Base-by-base conservation (phyloP, 2,888 invertebrate genomes). In the Athrips mouffetella region DNA sequence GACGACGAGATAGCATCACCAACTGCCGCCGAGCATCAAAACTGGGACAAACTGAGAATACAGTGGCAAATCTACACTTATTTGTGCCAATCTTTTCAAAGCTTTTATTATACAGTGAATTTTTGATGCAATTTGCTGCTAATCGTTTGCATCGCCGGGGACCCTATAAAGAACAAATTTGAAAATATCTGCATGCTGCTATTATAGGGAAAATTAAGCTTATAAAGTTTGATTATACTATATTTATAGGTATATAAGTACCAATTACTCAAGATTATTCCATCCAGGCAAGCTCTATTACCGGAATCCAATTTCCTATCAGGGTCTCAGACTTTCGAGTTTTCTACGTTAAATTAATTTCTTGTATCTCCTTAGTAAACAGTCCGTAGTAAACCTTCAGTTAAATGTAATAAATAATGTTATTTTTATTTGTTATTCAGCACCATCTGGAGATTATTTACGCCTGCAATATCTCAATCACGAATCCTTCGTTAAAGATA, bases 401-500 rank as follows among this genome's bases (percentile, higher is more conserved):
- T n/a, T n/a, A n/a, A n/a, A n/a, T n/a, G n/a, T n/a, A n/a, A n/a
- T n/a, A n/a, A n/a, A n/a, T n/a, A n/a, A n/a, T n/a, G n/a, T n/a
- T n/a, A n/a, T n/a, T n/a, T n/a, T n/a, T n/a, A n/a, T n/a, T n/a
- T n/a, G n/a, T n/a, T n/a, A n/a, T n/a, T n/a, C n/a, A n/a, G n/a
- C n/a, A n/a, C n/a, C n/a, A n/a, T n/a, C n/a, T n/a, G n/a, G n/a
- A n/a, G n/a, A n/a, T n/a, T n/a, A n/a, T n/a, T n/a, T n/a, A n/a
- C 25, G 53, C 52, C 48, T 57, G 55, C 52, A 57, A 51, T 39
- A 31, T 16, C 20, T 16, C 42, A 46, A 39, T 25, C 45, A 33
- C 30, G 33, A 37, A 37, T 13, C 25, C 21, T 25, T 40, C 18
- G 16, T 31, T 29, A 20, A 40, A 59, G 62, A 62, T 66, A 66